These are phyloP conservation scores for Notoglanidium macrostoma DNA, from an alignment of 2,797 vertebrate genomes.

Conservation along the genomic window DNA sequence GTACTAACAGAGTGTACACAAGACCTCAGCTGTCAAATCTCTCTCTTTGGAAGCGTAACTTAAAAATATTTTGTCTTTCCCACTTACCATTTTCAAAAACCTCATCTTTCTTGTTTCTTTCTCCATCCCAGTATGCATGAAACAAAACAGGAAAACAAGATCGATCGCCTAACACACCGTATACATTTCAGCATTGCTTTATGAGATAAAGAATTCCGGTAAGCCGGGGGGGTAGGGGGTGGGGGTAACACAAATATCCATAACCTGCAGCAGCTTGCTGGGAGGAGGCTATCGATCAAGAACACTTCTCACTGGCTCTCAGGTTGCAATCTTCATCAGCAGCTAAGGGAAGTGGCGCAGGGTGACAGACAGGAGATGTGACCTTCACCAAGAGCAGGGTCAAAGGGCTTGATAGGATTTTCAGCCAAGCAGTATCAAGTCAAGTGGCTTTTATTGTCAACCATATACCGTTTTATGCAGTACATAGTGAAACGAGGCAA, in stretches of 20 bases:
- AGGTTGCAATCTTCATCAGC: constrained; percentile 68
- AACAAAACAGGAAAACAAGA: background rate
- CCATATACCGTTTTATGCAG: too few species aligned
- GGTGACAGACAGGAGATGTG: constrained; percentile 55
- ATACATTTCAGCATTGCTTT: constrained; percentile 35
- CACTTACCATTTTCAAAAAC: constrained; percentile 7
- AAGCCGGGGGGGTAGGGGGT: constrained; percentile 15
- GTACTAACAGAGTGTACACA: constrained; percentile 1
- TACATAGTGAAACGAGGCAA: too few species aligned
- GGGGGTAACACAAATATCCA: constrained; percentile 52
- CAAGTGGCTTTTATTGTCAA: too few species aligned
- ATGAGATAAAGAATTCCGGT: constrained; percentile 52
- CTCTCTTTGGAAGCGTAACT: background rate
- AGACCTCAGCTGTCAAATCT: constrained; percentile 9
- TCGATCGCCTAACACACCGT: constrained; percentile 15
- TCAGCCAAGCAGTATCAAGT: constrained; percentile 1
- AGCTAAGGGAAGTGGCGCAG: constrained; percentile 47
- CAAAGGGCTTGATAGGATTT: constrained; percentile 47
- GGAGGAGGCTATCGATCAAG: constrained; percentile 72
- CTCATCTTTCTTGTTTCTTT: background rate
- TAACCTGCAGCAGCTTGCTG: constrained; percentile 60
- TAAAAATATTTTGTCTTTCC: constrained; percentile 6
- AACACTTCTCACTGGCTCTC: constrained; percentile 64
- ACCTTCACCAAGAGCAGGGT: constrained; percentile 53
- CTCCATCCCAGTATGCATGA: background rate